These are phyloP conservation scores for Araneus ventricosus DNA, from an alignment of 1,140 invertebrate species.

Conservation along the genomic window DNA sequence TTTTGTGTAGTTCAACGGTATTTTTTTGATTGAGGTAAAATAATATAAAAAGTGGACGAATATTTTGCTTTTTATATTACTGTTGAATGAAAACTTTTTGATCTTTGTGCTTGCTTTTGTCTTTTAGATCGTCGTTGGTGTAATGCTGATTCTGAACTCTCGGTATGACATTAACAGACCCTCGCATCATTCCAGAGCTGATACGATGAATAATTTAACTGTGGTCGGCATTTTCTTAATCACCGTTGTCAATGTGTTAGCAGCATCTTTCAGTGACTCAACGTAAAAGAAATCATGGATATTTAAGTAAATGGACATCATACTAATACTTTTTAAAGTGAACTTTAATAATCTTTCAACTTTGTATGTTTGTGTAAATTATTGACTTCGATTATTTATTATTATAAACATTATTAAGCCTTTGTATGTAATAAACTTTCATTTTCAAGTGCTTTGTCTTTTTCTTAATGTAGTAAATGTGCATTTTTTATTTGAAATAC, in stretches of 20 bases:
- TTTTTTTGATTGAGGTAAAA: too few species aligned
- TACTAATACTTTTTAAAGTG: background rate
- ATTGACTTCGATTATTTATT: background rate
- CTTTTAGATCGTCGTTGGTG: conserved; percentile 64
- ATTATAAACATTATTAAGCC: background rate
- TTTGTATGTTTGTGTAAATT: background rate
- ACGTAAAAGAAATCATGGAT: background rate
- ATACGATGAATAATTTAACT: conserved; percentile 76
- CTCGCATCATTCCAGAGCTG: conserved; percentile 75
- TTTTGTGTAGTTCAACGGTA: too few species aligned
- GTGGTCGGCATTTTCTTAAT: conserved; percentile 77
- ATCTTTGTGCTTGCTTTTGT: too few species aligned
- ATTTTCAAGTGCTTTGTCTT: background rate
- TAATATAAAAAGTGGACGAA: too few species aligned
- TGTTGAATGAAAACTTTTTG: background rate
- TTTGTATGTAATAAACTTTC: background rate
- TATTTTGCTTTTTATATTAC: background rate
- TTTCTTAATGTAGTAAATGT: background rate
- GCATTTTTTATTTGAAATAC: too few species aligned
- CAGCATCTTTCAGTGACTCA: conserved; percentile 51
- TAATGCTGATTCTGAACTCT: conserved; percentile 72
- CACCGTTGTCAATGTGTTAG: conserved; percentile 77
- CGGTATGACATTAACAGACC: conserved; percentile 74
- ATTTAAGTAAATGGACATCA: too few species aligned
- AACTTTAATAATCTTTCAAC: background rate